Percentiles rank a stretch among this genome's conserved stretches.
These are phyloP conservation scores for Bombus consobrinus DNA, from an alignment of 1,140 invertebrate species.

Conservation along the genomic window DNA sequence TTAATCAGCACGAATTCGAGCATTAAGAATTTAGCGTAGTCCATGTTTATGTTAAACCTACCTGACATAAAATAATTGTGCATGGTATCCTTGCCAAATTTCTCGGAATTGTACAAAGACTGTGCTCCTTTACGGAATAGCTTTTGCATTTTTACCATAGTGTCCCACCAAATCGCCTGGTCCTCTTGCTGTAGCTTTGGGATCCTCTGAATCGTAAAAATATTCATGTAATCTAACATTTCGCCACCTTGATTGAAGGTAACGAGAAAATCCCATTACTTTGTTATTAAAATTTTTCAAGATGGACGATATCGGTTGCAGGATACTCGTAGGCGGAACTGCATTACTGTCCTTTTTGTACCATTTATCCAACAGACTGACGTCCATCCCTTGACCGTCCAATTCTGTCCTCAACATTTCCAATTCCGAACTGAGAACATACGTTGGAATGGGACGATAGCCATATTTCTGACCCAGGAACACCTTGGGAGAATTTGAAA, in stretches of 20 bases:
- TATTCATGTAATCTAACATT: neutral
- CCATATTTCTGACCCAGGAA: conserved; percentile 99
- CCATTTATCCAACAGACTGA: conserved; percentile 95
- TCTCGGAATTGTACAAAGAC: conserved; percentile 91
- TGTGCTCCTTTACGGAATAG: conserved; percentile 95
- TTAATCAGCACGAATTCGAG: neutral
- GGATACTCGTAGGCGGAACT: conserved; percentile 94
- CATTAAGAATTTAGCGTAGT: neutral
- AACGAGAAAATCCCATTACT: conserved; percentile 82
- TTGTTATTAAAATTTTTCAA: conserved; percentile 99
- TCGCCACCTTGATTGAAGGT: neutral
- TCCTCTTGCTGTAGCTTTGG: conserved; percentile 98
- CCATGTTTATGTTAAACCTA: conserved; percentile 76
- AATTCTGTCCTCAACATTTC: conserved; percentile 93
- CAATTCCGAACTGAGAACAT: conserved; percentile 95
- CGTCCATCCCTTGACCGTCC: conserved; percentile 90
- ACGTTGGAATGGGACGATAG: conserved; percentile 97
- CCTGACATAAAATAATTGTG: conserved; percentile 99
- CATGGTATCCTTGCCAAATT: conserved; percentile 96
- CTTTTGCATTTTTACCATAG: conserved; percentile 96
- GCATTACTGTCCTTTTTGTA: conserved; percentile 98
- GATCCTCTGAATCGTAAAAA: conserved; percentile 86
- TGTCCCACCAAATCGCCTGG: conserved; percentile 98
- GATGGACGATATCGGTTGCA: conserved; percentile 98
- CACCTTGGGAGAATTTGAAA: conserved; percentile 83